Conservation (phyloP, 2,797 vertebrate genomes). For the Percopsis omiscomaycus region DNA sequence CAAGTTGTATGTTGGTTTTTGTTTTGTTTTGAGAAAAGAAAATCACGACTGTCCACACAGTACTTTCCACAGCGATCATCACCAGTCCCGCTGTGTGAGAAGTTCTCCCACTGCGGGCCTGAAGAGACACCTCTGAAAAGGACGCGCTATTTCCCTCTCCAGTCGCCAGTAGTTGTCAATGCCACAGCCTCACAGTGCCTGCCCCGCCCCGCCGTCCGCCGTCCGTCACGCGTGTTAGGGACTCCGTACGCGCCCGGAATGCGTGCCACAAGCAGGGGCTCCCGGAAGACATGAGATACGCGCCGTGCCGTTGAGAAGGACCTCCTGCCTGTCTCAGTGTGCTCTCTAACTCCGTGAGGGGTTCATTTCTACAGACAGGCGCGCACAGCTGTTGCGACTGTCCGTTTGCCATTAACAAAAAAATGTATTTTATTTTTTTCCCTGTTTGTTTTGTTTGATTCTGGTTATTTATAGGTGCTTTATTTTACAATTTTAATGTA, state of each 20-base stretch:
- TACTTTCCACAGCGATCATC: not conserved
- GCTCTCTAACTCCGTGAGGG: too few species aligned
- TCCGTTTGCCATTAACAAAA: conserved; percentile 80
- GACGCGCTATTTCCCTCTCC: too few species aligned
- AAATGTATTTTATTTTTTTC: conserved; percentile 74
- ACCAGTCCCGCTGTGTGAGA: not conserved
- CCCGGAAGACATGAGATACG: too few species aligned
- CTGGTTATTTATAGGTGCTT: conserved; percentile 95
- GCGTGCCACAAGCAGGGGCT: too few species aligned
- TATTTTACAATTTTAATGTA: conserved; percentile 86
- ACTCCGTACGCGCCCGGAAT: too few species aligned
- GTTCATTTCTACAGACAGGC: too few species aligned
- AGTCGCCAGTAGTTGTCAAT: not conserved
- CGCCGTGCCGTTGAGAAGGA: too few species aligned
- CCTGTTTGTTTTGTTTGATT: conserved; percentile 77
- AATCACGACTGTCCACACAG: not conserved
- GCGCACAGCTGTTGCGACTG: conserved; percentile 67
- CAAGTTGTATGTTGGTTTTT: not conserved
- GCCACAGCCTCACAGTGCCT: conserved; percentile 54
- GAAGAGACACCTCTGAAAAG: too few species aligned
- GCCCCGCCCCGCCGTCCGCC: conserved; percentile 68
- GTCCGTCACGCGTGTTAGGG: too few species aligned
- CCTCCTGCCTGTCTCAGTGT: too few species aligned
- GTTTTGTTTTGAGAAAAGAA: not conserved
- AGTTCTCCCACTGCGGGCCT: not conserved